A percentile compares a stretch with the other conserved stretches of the same genome.
phyloP scores from a whole-genome alignment of 2,888 invertebrate species.

The Timandra comae region DNA sequence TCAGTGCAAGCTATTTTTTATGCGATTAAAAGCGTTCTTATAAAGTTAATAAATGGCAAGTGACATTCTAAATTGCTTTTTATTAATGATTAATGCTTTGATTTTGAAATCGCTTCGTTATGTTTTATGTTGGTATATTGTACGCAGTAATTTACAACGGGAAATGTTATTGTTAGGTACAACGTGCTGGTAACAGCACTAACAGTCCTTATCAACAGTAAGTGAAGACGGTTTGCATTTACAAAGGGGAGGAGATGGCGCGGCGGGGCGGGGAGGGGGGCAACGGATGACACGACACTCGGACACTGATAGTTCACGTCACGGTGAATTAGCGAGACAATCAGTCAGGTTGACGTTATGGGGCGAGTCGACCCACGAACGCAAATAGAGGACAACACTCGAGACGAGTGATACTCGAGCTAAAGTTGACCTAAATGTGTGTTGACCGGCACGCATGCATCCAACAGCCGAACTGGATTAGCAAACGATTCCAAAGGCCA shows the following conservation, averaged over 20 bases:
- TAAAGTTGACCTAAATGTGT: conserved; percentile 39
- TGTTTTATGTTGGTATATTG: no score
- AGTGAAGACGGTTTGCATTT: conserved; percentile 17
- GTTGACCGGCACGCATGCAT: conserved; percentile 19
- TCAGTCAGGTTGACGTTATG: conserved; percentile 55
- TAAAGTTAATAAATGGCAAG: no score
- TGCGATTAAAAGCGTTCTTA: no score
- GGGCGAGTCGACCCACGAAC: conserved; percentile 37
- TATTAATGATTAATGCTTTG: no score
- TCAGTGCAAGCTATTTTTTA: no score
- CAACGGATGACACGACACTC: conserved; percentile 15
- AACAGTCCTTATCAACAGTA: conserved; percentile 22
- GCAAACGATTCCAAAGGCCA: no score
- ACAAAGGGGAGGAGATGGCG: conserved; percentile 10
- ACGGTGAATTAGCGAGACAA: conserved; percentile 59
- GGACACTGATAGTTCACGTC: conserved; percentile 38
- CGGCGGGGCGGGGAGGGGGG: no score
- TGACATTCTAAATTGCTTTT: no score
- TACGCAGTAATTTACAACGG: no score
- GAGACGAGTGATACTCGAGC: conserved; percentile 44
- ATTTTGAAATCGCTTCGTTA: no score
- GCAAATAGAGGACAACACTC: conserved; percentile 56
- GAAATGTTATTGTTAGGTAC: conserved; percentile 10
- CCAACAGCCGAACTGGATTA: conserved; percentile 1
- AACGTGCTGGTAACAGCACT: conserved; percentile 22